Evolutionary conservation across 2,113 vertebrate species (phyloP), one percentile per base, ranked within the genome.

Genomic region (Larimichthys polyactis): DNA sequence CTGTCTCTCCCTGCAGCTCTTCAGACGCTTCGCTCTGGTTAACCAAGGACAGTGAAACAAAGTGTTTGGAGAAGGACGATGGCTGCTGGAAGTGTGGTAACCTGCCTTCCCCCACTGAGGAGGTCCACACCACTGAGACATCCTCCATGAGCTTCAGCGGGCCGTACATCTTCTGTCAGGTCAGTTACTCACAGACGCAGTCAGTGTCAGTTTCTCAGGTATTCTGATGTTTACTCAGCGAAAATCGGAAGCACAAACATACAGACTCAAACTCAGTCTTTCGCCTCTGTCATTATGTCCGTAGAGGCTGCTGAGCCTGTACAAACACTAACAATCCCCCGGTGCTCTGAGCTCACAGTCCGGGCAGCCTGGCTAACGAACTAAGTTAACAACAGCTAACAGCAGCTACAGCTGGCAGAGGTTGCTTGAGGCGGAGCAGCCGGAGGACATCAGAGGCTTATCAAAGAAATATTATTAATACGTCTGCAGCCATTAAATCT

Each of bases 141-240:
- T 84, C 84, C 4, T 68, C 62, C 20, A 4, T 90, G 43, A 91
- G 86, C 77, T 93, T 93, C 86, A 91, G 68, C 2, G 91, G 93
- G 6, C 93, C 91, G 0, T 94, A 94, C 78, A 94, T 94, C 85
- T 16, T 93, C 72, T 93, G 89, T 78, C 79, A 71, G 90, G 93
- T 94, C 57, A 72, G 90, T 44, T 2, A 29, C 44, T 74, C 58
- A 43, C 46, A 59, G 20, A 5, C 51, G 6, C 15, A 11, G 0
- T 52, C 65, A 16, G 20, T 3, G 11, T 60, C 51, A n/a, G 10
- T 75, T 49, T 52, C 10, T 51, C 55, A 29, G 24, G 40, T 60
- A 11, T 44, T 12, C 29, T 74, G 63, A 8, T 9, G 27, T 32
- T 32, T 32, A 6, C 5, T 36, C 12, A 4, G 11, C 2, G 15